phyloP scores from a whole-genome alignment of 2,888 invertebrate genomes.

The Eucera pruinosa region DNA sequence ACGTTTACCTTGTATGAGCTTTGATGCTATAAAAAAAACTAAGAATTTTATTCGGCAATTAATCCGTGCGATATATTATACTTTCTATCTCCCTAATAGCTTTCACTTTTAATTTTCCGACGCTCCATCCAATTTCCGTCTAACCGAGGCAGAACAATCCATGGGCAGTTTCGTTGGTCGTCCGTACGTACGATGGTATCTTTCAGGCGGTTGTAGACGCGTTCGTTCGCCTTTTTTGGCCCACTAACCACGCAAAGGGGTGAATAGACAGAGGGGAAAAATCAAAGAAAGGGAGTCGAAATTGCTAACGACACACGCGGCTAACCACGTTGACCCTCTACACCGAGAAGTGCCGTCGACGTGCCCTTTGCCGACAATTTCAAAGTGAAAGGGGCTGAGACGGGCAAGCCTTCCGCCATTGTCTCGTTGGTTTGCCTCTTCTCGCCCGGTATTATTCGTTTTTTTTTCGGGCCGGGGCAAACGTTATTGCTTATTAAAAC shows the following conservation, averaged over 20 bases:
- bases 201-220: background rate
- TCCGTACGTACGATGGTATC: background rate
- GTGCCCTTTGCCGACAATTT: slow-evolving; percentile 59
- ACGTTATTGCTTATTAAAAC: slow-evolving; percentile 66
- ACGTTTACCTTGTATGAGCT: too few relatives aligned
- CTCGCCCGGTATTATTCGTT: slow-evolving; percentile 54
- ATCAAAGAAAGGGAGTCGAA: slow-evolving; percentile 58
- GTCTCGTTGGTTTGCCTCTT: slow-evolving; percentile 53
- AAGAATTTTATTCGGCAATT: too few relatives aligned
- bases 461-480: slow-evolving; percentile 35
- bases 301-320: slow-evolving; percentile 64
- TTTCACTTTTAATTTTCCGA: background rate
- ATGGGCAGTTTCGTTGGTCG: slow-evolving; percentile 1
- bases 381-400: slow-evolving; percentile 63
- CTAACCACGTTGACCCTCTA: slow-evolving; percentile 57
- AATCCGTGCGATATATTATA: too few relatives aligned
- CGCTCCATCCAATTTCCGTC: background rate
- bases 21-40: too few relatives aligned
- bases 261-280: slow-evolving; percentile 38
- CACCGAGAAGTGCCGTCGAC: slow-evolving; percentile 51
- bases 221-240: slow-evolving; percentile 36
- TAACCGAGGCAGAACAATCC: background rate
- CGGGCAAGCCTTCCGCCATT: slow-evolving; percentile 54
- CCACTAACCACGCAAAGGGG: slow-evolving; percentile 39
- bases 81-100: too few relatives aligned